Percentiles rank a stretch among this genome's conserved stretches.
Evolutionary conservation across 2,113 vertebrate genomes (phyloP).

Genomic region (Pelodiscus sinensis): DNA sequence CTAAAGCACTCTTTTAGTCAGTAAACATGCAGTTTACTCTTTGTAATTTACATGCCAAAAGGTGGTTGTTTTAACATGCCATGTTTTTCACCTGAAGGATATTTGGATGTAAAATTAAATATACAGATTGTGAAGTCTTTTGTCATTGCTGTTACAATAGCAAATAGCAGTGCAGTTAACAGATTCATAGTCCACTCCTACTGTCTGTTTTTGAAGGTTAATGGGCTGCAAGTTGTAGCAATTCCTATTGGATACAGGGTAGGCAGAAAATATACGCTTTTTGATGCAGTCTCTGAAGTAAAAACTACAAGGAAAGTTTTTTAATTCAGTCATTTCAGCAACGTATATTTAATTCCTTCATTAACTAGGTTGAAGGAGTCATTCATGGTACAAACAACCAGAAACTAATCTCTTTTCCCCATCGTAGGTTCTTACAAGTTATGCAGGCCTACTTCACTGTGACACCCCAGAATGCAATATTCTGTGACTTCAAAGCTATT

Average conservation of each 20-base stretch:
- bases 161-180: too few relatives aligned
- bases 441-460: slow-evolving; percentile 42
- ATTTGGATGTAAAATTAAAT: not conserved
- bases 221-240: not conserved
- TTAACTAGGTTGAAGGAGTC: slow-evolving; percentile 20
- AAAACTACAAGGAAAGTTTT: not conserved
- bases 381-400: slow-evolving; percentile 10
- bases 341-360: slow-evolving; percentile 5
- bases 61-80: not conserved
- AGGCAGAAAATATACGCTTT: not conserved
- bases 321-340: not conserved
- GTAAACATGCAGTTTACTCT: not conserved
- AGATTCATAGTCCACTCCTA: slow-evolving; percentile 1
- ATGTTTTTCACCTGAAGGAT: not conserved
- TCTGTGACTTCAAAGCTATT: not conserved
- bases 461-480: slow-evolving; percentile 51
- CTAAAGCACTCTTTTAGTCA: slow-evolving; percentile 8
- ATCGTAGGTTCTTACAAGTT: slow-evolving; percentile 57
- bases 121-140: not conserved
- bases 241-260: not conserved
- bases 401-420: slow-evolving; percentile 56
- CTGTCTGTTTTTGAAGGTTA: not conserved
- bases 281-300: not conserved
- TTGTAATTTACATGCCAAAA: not conserved
- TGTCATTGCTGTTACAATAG: not conserved